Evolutionary conservation across 2,797 vertebrate genomes (phyloP).

Genomic region (Melanotaenia parkinsoni): DNA sequence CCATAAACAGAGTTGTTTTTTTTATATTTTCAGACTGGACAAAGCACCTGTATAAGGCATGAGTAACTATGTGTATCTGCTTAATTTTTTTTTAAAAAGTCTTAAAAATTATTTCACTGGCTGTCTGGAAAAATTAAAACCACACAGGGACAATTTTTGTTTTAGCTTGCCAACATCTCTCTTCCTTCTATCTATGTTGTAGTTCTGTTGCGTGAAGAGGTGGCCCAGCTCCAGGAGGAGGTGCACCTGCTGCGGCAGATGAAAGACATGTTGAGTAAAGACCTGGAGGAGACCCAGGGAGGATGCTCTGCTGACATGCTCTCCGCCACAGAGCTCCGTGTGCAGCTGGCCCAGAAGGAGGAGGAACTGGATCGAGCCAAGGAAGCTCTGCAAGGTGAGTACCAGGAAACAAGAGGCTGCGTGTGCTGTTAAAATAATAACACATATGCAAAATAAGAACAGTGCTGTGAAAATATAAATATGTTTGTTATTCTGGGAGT

Average conservation of each 20-base stretch:
- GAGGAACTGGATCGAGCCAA: conserved; percentile 95
- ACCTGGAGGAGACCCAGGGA: conserved; percentile 92
- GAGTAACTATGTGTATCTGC: background rate
- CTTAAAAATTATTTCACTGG: background rate
- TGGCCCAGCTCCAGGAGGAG: conserved; percentile 95
- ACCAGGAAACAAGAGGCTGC: background rate
- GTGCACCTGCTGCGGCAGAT: conserved; percentile 95
- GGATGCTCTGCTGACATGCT: conserved; percentile 91
- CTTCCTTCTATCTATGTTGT: conserved; percentile 13
- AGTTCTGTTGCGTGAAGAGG: conserved; percentile 95
- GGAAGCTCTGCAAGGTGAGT: conserved; percentile 95
- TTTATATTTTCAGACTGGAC: conserved; percentile 21
- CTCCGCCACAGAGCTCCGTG: conserved; percentile 93
- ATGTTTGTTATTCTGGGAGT: background rate
- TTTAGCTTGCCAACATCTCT: conserved; percentile 16
- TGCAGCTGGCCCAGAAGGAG: conserved; percentile 96
- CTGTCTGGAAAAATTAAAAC: conserved; percentile 2
- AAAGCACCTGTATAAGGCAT: conserved; percentile 1
- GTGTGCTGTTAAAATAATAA: conserved; percentile 15
- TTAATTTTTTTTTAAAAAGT: conserved; percentile 15
- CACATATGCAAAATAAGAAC: background rate
- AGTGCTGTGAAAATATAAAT: background rate
- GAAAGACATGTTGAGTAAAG: conserved; percentile 97
- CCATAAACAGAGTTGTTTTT: conserved; percentile 22
- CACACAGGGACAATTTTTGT: background rate